Conservation (phyloP, 2,113 vertebrate genomes). For the Calyptomena viridis region DNA sequence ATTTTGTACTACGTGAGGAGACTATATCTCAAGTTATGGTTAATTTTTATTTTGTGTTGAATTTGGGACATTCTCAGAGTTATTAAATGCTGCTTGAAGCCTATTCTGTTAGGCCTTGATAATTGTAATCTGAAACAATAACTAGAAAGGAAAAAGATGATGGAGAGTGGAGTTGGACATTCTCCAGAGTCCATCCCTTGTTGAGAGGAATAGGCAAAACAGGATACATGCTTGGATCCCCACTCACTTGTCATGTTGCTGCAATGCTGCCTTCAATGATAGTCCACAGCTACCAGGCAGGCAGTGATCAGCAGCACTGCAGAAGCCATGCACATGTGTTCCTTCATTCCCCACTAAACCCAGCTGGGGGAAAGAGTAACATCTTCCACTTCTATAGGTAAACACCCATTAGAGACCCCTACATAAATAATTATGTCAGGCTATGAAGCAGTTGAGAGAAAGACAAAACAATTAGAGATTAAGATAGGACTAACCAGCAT, state of each 20-base stretch:
- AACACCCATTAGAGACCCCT: not conserved
- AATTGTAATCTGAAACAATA: not conserved
- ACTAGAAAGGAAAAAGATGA: not conserved
- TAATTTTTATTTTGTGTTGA: not conserved
- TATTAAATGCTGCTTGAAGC: not conserved
- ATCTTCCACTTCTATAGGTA: not conserved
- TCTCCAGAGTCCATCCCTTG: not conserved
- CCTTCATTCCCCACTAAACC: not conserved
- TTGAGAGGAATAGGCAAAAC: not conserved
- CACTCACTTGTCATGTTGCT: not conserved
- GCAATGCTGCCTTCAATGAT: not conserved
- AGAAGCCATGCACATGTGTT: rapidly evolving
- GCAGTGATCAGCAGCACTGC: not conserved
- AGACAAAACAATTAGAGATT: not conserved
- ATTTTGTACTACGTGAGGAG: not conserved
- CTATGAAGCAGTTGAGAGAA: not conserved
- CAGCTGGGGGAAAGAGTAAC: not conserved
- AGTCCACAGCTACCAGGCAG: not conserved
- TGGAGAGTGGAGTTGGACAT: not conserved
- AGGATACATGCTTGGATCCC: not conserved
- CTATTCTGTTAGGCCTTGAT: not conserved
- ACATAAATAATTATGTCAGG: not conserved
- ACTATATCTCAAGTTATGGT: not conserved
- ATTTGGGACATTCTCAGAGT: not conserved
- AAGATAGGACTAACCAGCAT: not conserved